Evolutionary conservation across 2,888 invertebrate species (phyloP).

Genomic region (Chydorus sphaericus): DNA sequence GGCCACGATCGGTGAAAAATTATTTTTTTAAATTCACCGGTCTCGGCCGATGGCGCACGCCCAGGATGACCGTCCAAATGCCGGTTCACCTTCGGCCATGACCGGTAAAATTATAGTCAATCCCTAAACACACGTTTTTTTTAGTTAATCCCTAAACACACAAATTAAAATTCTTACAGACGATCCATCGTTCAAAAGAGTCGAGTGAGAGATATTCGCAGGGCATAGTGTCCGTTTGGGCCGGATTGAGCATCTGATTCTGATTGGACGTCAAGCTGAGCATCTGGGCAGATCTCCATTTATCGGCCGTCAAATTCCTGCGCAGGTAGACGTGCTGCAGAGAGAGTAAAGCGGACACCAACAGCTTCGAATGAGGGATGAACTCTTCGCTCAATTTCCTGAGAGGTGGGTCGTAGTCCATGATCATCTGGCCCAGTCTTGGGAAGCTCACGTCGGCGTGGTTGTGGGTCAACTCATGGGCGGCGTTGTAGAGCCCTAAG

Average conservation of each 20-base stretch:
- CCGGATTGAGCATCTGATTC: slow-evolving; percentile 81
- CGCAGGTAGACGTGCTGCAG: slow-evolving; percentile 73
- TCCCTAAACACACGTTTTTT: not conserved
- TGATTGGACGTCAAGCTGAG: slow-evolving; percentile 88
- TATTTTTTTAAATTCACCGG: too few species aligned
- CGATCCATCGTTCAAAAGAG: slow-evolving; percentile 90
- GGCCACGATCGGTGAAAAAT: too few species aligned
- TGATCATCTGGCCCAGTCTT: slow-evolving; percentile 88
- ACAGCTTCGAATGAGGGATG: slow-evolving; percentile 75
- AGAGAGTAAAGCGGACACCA: slow-evolving; percentile 75
- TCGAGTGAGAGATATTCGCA: slow-evolving; percentile 95
- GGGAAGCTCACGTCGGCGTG: slow-evolving; percentile 86
- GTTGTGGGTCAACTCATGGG: slow-evolving; percentile 87
- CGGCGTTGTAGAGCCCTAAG: slow-evolving; percentile 90
- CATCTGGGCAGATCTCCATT: slow-evolving; percentile 82
- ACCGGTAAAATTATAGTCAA: too few species aligned
- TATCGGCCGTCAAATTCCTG: slow-evolving; percentile 81
- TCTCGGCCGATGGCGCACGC: too few species aligned
- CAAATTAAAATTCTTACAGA: slow-evolving; percentile 40
- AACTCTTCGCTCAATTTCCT: slow-evolving; percentile 95
- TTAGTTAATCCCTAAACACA: too few species aligned
- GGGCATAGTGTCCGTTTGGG: slow-evolving; percentile 88
- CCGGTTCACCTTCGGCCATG: too few species aligned
- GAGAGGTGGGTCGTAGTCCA: slow-evolving; percentile 91
- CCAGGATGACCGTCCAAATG: too few species aligned